Percentiles rank a stretch among this genome's conserved stretches.
Evolutionary conservation across 2,113 vertebrate species (phyloP).

Genomic region (Butorides virescens): DNA sequence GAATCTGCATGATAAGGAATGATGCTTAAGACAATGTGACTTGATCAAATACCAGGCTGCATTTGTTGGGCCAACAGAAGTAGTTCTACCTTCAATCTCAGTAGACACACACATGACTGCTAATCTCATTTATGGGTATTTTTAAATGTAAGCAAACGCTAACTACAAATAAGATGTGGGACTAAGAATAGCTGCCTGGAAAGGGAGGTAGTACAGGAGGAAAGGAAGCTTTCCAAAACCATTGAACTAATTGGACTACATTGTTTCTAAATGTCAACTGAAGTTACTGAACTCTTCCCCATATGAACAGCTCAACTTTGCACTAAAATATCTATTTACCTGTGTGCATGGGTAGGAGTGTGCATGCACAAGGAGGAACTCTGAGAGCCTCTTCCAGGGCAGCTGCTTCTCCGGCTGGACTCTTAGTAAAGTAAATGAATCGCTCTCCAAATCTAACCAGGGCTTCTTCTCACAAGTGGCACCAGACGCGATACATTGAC

Average conservation of each 20-base stretch:
- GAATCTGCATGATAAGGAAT: background rate
- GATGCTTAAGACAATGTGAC: background rate
- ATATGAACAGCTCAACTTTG: background rate
- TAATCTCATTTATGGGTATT: background rate
- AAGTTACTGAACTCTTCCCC: background rate
- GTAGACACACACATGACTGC: background rate
- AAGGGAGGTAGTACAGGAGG: background rate
- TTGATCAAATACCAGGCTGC: background rate
- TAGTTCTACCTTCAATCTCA: background rate
- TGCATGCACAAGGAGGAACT: background rate
- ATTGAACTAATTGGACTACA: background rate
- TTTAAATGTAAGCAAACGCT: background rate
- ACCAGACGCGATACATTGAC: background rate
- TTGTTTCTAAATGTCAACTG: background rate
- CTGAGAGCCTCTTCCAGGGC: background rate
- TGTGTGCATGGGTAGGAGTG: fast-evolving
- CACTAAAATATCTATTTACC: background rate
- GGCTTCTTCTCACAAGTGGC: background rate
- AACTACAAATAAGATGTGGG: background rate
- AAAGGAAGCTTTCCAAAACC: background rate
- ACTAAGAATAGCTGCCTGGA: background rate
- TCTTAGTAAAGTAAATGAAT: background rate
- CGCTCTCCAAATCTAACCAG: background rate
- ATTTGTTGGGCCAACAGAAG: background rate
- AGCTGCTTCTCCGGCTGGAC: background rate